Conservation (phyloP, 2,888 invertebrate genomes). For the Clanis bilineata region DNA sequence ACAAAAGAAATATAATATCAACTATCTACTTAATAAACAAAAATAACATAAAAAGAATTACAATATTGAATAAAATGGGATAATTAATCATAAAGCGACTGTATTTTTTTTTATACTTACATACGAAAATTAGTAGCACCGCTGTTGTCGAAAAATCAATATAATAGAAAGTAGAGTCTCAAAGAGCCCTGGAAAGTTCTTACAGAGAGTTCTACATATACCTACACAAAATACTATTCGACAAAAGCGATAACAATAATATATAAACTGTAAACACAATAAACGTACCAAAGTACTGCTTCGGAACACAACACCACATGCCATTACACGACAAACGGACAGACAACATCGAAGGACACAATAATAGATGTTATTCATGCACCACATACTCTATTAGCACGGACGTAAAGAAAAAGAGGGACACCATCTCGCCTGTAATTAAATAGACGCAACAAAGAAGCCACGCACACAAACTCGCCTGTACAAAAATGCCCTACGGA, state of each 20-base stretch:
- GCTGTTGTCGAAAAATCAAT: conserved; percentile 56
- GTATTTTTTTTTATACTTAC: conserved; percentile 43
- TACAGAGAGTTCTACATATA: conserved; percentile 26
- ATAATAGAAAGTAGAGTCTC: conserved; percentile 17
- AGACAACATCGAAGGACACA: conserved; percentile 51
- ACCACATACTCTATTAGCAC: conserved; percentile 65
- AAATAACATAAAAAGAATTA: background rate
- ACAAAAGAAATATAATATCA: too few species aligned
- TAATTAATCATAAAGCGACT: background rate
- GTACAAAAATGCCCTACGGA: too few species aligned
- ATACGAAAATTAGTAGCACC: conserved; percentile 37
- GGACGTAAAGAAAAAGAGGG: too few species aligned
- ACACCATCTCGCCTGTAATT: too few species aligned
- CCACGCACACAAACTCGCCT: too few species aligned
- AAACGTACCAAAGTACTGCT: conserved; percentile 44
- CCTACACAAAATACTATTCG: conserved; percentile 45
- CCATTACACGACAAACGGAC: conserved; percentile 51
- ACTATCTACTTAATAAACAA: too few species aligned
- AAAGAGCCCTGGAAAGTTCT: background rate
- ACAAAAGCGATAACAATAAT: conserved; percentile 63
- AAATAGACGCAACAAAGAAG: too few species aligned
- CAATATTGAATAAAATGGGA: background rate
- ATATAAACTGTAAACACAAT: conserved; percentile 19
- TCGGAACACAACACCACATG: conserved; percentile 74
- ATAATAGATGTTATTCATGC: conserved; percentile 82